These are phyloP conservation scores for Malurus cyaneus DNA, from an alignment of 2,113 vertebrate species.

Conservation along the genomic window DNA sequence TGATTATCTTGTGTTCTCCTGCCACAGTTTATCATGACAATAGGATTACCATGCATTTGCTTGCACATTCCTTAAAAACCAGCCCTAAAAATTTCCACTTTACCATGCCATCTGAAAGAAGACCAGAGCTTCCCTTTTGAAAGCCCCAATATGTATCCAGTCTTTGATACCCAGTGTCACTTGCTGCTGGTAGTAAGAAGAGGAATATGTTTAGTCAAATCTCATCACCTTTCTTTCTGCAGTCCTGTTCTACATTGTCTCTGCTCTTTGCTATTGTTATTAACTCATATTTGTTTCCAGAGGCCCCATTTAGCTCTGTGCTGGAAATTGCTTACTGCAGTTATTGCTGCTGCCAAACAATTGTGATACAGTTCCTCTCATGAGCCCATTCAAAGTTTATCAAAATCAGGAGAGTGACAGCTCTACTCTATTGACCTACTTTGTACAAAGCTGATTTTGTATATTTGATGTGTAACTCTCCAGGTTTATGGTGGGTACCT, in stretches of 20 bases:
- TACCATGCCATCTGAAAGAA: neutral
- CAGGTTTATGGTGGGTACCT: neutral
- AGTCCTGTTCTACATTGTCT: neutral
- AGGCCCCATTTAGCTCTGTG: neutral
- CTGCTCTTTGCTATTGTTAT: neutral
- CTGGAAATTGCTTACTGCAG: neutral
- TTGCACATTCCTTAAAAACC: neutral
- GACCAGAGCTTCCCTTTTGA: neutral
- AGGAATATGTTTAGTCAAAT: neutral
- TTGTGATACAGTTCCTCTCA: neutral
- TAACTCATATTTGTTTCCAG: neutral
- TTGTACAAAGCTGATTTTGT: neutral
- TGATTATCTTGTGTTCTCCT: neutral
- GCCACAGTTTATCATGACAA: neutral
- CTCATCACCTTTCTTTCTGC: neutral
- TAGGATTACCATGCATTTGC: neutral
- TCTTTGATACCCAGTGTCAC: accelerated
- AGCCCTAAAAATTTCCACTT: neutral
- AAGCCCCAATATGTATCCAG: neutral
- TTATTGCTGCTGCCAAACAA: neutral
- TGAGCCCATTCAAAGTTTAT: neutral
- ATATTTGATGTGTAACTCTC: neutral
- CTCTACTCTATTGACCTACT: neutral
- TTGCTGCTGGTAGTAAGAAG: neutral
- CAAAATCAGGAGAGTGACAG: neutral